A percentile compares a stretch with the other conserved stretches of the same genome.
These are phyloP conservation scores for Dysmachus trigonus DNA, from an alignment of 2,888 invertebrate genomes.

Conservation along the genomic window DNA sequence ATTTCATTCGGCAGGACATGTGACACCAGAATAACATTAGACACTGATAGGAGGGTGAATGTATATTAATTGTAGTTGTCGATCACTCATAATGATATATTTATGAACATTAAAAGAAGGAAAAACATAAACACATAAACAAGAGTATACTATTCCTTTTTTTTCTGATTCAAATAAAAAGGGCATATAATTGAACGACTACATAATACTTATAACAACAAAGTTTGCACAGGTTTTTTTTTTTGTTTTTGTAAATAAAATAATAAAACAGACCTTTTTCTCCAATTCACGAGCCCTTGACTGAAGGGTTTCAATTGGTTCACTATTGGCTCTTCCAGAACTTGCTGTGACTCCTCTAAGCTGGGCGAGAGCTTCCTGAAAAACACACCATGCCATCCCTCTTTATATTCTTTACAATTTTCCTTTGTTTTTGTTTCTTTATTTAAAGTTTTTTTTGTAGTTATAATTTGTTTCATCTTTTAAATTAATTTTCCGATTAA, in stretches of 20 bases:
- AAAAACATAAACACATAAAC: not conserved
- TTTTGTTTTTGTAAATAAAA: not conserved
- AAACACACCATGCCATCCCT: constrained; percentile 49
- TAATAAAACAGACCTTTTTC: constrained; percentile 75
- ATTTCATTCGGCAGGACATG: not conserved
- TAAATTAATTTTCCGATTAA: not conserved
- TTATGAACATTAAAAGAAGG: not conserved
- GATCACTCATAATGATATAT: not conserved
- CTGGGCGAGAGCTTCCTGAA: constrained; percentile 76
- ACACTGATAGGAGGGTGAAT: not conserved
- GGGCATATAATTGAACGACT: not conserved
- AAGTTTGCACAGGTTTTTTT: not conserved
- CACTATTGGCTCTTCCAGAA: constrained; percentile 68
- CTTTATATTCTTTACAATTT: constrained; percentile 18
- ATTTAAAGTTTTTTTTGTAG: not conserved
- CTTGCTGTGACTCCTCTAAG: constrained; percentile 68
- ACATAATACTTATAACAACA: not conserved
- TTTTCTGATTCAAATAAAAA: not conserved
- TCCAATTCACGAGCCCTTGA: constrained; percentile 89
- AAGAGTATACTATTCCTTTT: not conserved
- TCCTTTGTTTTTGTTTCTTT: not conserved
- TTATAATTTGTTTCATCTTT: constrained; percentile 11
- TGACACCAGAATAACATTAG: not conserved
- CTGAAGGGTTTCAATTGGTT: constrained; percentile 77
- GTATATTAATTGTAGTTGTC: not conserved